These are phyloP conservation scores for Bombycilla garrulus DNA, from an alignment of 2,113 vertebrate species.

Conservation along the genomic window DNA sequence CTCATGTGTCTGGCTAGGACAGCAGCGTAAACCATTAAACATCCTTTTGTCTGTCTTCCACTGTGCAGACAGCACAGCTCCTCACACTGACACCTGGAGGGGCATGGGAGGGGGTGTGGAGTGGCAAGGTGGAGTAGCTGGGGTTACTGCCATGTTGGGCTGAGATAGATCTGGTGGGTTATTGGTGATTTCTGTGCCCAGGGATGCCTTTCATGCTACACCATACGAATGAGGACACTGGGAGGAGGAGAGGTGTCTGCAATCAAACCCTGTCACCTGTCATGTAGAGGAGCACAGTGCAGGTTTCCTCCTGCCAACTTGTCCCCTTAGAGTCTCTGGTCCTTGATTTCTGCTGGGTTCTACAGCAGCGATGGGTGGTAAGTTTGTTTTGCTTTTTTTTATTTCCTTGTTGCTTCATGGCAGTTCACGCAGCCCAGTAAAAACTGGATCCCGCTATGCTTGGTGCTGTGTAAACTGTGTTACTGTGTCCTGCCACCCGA, in stretches of 20 bases:
- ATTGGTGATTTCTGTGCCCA: background rate
- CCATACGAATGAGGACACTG: background rate
- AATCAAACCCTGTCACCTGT: background rate
- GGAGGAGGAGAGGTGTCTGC: background rate
- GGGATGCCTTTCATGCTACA: background rate
- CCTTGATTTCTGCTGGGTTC: background rate
- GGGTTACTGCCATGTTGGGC: background rate
- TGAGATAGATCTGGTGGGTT: background rate
- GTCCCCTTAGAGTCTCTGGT: background rate
- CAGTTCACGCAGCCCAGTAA: background rate
- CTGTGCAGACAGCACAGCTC: background rate
- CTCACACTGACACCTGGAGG: background rate
- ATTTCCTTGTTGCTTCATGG: background rate
- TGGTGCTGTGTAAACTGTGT: background rate
- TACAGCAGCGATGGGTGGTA: background rate
- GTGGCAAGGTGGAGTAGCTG: background rate
- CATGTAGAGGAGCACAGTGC: background rate
- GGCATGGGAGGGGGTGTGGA: background rate
- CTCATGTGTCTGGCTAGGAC: background rate
- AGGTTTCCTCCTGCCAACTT: background rate
- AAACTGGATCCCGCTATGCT: background rate
- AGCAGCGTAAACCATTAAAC: background rate
- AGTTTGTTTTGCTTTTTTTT: background rate
- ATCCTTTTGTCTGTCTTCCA: background rate
- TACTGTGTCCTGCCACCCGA: background rate